Conservation (phyloP, 1,140 invertebrate genomes). For the Pseudomyrmex cubaensis region DNA sequence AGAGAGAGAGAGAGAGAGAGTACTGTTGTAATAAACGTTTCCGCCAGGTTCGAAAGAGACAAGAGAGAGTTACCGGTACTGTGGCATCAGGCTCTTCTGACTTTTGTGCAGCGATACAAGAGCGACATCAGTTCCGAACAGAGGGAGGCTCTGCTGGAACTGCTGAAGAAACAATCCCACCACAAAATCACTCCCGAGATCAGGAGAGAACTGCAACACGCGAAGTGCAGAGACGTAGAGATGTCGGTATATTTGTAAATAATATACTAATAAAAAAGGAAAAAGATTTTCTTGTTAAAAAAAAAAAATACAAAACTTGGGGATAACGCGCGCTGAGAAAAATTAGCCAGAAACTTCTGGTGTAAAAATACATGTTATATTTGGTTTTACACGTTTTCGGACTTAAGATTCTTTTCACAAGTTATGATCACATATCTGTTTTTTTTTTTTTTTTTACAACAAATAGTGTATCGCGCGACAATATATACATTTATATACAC, state of each 20-base stretch:
- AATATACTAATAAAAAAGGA: too few relatives aligned
- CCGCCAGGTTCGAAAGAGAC: slow-evolving; percentile 93
- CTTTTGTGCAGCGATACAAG: slow-evolving; percentile 98
- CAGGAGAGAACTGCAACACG: slow-evolving; percentile 92
- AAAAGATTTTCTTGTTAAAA: not conserved
- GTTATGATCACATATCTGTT: not conserved
- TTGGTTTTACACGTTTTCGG: not conserved
- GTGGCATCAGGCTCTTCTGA: slow-evolving; percentile 98
- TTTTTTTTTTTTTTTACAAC: slow-evolving; percentile 7
- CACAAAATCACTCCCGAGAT: slow-evolving; percentile 94
- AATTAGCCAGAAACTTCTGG: not conserved
- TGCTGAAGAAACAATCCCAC: slow-evolving; percentile 93
- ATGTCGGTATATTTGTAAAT: slow-evolving; percentile 58
- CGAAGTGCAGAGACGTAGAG: slow-evolving; percentile 93
- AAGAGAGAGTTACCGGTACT: slow-evolving; percentile 94
- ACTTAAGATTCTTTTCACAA: not conserved
- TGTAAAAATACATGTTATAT: slow-evolving; percentile 56
- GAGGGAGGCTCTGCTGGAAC: slow-evolving; percentile 92
- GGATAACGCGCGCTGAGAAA: not conserved
- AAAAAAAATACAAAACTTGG: not conserved
- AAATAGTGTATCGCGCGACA: too few relatives aligned
- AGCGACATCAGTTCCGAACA: slow-evolving; percentile 97
- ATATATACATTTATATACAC: not conserved
- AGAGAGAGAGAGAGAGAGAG: too few relatives aligned
- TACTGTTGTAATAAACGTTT: not conserved